A percentile compares a stretch with the other conserved stretches of the same genome.
Conservation (phyloP, 2,888 invertebrate species). For the Zelleria hepariella region DNA sequence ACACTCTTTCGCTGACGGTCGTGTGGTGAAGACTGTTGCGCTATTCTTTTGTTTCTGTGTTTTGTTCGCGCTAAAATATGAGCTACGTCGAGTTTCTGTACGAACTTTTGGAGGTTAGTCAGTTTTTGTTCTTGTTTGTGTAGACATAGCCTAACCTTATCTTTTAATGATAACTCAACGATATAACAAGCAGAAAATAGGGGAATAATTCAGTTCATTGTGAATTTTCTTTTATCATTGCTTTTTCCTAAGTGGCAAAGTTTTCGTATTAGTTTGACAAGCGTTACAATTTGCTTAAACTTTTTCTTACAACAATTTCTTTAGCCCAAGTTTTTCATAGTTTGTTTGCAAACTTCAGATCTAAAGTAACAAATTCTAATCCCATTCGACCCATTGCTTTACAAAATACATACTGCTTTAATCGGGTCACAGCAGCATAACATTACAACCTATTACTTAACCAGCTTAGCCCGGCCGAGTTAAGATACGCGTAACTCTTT, state of each 20-base stretch:
- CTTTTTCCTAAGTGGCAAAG: too few species aligned
- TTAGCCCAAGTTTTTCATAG: too few species aligned
- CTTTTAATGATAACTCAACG: too few species aligned
- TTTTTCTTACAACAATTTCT: too few species aligned
- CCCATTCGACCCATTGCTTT: neutral
- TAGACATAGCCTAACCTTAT: neutral
- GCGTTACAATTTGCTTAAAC: too few species aligned
- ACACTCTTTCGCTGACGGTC: conserved; percentile 36
- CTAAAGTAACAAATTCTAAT: too few species aligned
- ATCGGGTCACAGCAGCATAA: neutral
- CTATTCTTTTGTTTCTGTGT: conserved; percentile 12
- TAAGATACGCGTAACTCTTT: conserved; percentile 1
- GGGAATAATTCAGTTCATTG: too few species aligned
- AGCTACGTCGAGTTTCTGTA: conserved; percentile 57
- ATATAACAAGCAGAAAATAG: too few species aligned
- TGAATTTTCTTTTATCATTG: neutral
- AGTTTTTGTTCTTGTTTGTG: neutral
- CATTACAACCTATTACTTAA: neutral
- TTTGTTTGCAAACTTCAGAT: too few species aligned
- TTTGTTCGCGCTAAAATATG: conserved; percentile 24
- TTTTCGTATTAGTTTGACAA: too few species aligned
- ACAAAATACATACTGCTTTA: neutral
- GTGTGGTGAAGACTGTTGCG: conserved; percentile 22
- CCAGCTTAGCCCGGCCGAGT: neutral
- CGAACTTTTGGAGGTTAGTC: conserved; percentile 52